Percentiles rank a stretch among this genome's conserved stretches.
Conservation (phyloP, 2,888 invertebrate species). For the Folsomia candida region DNA sequence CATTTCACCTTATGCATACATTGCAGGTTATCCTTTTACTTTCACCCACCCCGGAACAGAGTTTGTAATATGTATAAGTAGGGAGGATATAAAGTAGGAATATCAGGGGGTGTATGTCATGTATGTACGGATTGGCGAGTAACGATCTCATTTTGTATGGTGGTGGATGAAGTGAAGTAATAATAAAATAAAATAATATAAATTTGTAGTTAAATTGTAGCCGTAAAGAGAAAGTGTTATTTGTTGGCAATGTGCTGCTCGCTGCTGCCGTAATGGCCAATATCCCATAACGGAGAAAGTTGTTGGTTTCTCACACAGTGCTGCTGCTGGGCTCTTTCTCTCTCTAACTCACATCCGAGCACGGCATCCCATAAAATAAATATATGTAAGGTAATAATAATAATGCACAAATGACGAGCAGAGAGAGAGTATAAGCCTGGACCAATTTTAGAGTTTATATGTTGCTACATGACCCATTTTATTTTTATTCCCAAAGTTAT, state of each 20-base stretch:
- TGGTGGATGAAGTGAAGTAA: background rate
- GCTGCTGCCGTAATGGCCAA: background rate
- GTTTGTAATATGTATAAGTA: too few species aligned
- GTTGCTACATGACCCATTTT: conserved; percentile 6
- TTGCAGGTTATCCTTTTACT: too few species aligned
- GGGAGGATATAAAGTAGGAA: too few species aligned
- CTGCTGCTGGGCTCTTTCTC: background rate
- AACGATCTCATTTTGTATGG: background rate
- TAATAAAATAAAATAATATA: conserved; percentile 6
- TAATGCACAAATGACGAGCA: conserved; percentile 6
- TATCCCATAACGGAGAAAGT: conserved; percentile 4
- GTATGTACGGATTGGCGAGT: too few species aligned
- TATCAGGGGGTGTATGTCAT: too few species aligned
- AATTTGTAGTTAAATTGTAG: conserved; percentile 4
- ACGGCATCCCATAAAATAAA: conserved; percentile 1
- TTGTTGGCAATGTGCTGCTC: conserved; percentile 4
- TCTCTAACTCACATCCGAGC: background rate
- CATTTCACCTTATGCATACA: too few species aligned
- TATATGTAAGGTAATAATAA: background rate
- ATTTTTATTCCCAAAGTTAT: background rate
- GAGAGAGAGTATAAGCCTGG: background rate
- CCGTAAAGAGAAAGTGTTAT: conserved; percentile 5
- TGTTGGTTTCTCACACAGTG: background rate
- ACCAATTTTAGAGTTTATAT: conserved; percentile 5
- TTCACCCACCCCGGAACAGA: too few species aligned